Base-by-base conservation (phyloP, 2,113 vertebrate genomes). In the Mandrillus leucophaeus region DNA sequence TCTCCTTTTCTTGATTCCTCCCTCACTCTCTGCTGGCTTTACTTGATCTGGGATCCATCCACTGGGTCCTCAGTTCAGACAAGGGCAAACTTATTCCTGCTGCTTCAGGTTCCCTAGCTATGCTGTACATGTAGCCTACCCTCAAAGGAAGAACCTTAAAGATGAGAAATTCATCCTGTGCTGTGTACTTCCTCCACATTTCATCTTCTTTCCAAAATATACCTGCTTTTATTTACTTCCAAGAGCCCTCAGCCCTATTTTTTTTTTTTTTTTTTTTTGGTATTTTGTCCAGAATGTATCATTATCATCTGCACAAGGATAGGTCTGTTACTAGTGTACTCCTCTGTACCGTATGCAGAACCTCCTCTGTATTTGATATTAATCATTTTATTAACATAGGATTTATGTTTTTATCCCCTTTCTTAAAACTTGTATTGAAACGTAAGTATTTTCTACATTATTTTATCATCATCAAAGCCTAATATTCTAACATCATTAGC, bases 341-440 rank as follows among this genome's bases (percentile, higher is more conserved):
- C 14, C 2, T 45, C 22, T 16, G 3, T 38, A 18, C 22, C 4
- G 70, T 66, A 72, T 72, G 30, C 17, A 94, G 40, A 95, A 75
- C 35, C n/a, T 87, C 16, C 2, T 52, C 6, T 79, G 8, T 88
- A 10, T 52, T 90, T 35, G 52, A 1, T 64, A 59, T 4, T 43
- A 57, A 83, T 78, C 35, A 78, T n/a, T 87, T 92, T 95, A 52
- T 52, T 94, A 82, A 70, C 38, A 79, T 30, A 83, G 50, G 85
- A 72, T 80, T 91, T 93, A 35, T 52, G 1, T 48, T 75, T 90
- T 68, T 38, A n/a, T 64, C 0, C 7, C 23, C 3, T 40, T 89
- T 70, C 32, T 86, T 89, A 87, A 90, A 87, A 48, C 25, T 27
- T 27, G 38, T 40, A 59, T 75, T 82, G 27, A 8, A 23, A 13